Base-by-base conservation (phyloP, 2,888 invertebrate species). In the Drosophila infuscata region DNA sequence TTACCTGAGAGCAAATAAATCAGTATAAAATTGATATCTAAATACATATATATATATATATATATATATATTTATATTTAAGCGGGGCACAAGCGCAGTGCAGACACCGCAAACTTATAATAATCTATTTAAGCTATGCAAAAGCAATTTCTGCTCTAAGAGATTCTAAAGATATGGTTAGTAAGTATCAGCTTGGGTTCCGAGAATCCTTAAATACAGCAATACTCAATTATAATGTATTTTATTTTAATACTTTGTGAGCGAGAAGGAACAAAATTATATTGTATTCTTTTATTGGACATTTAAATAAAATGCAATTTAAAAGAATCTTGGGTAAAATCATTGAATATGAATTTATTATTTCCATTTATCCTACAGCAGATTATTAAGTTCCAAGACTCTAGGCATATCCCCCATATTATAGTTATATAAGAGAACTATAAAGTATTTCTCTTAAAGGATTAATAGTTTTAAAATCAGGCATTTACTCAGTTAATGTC, bases 391-490 rank as follows among this genome's bases (percentile, higher is more conserved):
- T 53, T 35, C 1, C 9, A 7, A 25, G 5, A 9, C 0, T 20
- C 41, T 5, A 20, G 41, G 11, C 11, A 35, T 33, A 20, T 8
- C 6, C 36, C 17, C 15, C 25, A 36, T 11, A 53, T 36, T 11
- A 29, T 38, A 54, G 12, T 12, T 29, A 17, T 11, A 30, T 8
- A 25, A 9, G 9, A 53, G 15, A 53, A 20, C 35, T 25, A 17
- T 15, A 30, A 38, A 29, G 30, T 30, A 7, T 8, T 30, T 56
- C 11, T n/a, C 8, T 30, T 5, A 41, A 9, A 9, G 43, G 3
- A 57, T 43, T 57, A 20, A 32, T 20, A 57, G 20, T 43, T 41
- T 43, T 57, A 12, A 25, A 56, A 43, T 57, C 57, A 15, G 30
- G 0, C n/a, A 38, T 29, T 54, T 30, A 54, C 48, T 20, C 12